phyloP scores from a whole-genome alignment of 2,888 invertebrate species.

The Odontocerum albicorne region DNA sequence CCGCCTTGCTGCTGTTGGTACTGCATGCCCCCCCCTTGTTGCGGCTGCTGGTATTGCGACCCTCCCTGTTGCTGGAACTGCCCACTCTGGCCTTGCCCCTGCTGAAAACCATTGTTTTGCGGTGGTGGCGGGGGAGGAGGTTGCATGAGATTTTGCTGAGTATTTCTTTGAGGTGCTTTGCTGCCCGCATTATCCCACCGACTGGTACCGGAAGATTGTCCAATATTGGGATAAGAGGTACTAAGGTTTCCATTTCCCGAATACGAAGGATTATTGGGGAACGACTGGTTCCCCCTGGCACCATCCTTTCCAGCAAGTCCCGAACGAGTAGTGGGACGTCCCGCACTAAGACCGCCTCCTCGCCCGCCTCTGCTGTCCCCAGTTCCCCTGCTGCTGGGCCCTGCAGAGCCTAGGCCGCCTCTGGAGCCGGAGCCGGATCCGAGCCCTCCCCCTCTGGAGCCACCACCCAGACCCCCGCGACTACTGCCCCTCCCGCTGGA shows the following conservation, averaged over 20 bases:
- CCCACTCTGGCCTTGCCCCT: slow-evolving; percentile 17
- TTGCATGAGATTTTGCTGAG: not conserved
- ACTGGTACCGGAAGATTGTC: not conserved
- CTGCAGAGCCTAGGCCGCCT: not conserved
- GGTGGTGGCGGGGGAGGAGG: slow-evolving; percentile 5
- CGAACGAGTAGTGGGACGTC: slow-evolving; percentile 1
- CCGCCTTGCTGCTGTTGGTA: slow-evolving; percentile 16
- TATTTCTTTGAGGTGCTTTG: not conserved
- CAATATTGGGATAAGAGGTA: not conserved
- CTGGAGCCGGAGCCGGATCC: not conserved
- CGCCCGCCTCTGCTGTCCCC: not conserved
- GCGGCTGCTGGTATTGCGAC: slow-evolving; percentile 8
- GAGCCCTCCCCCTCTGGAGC: not conserved
- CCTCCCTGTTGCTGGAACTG: slow-evolving; percentile 2
- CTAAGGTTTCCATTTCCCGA: too few relatives aligned
- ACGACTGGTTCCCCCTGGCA: too few relatives aligned
- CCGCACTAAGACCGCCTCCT: slow-evolving; percentile 8
- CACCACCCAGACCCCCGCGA: slow-evolving; percentile 28
- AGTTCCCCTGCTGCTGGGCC: not conserved
- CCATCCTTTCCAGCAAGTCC: not conserved
- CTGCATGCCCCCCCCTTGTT: slow-evolving; percentile 15
- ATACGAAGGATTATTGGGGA: too few relatives aligned
- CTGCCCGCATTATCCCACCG: not conserved
- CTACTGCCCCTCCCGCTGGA: slow-evolving; percentile 32
- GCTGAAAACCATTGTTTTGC: not conserved